phyloP scores from a whole-genome alignment of 2,113 vertebrate genomes.

The Odontesthes bonariensis region DNA sequence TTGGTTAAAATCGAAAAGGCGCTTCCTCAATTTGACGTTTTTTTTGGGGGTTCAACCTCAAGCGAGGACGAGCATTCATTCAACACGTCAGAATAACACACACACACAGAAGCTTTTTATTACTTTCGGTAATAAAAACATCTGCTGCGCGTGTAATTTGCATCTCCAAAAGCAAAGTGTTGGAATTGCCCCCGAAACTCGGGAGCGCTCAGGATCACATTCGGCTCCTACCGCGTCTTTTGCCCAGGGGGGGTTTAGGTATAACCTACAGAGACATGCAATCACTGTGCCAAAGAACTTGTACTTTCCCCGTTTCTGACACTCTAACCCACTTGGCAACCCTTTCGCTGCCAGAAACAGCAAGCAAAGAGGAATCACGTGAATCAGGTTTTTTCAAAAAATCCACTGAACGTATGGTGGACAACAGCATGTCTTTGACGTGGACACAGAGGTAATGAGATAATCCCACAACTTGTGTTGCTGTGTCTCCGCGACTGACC shows the following conservation, averaged over 20 bases:
- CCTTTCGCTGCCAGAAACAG: constrained; percentile 22
- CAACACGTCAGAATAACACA: too few relatives aligned
- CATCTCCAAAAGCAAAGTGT: too few relatives aligned
- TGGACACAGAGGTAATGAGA: constrained; percentile 16
- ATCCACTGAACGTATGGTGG: not conserved
- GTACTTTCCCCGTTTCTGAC: constrained; percentile 32
- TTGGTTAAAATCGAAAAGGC: too few relatives aligned
- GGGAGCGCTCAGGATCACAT: too few relatives aligned
- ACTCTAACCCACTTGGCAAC: constrained; percentile 44
- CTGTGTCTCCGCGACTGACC: not conserved
- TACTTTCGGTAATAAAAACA: too few relatives aligned
- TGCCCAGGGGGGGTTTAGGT: not conserved
- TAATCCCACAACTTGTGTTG: constrained; percentile 4
- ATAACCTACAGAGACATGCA: not conserved
- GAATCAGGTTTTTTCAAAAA: constrained; percentile 21
- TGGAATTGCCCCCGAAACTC: too few relatives aligned
- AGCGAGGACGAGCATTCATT: too few relatives aligned
- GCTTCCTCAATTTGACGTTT: too few relatives aligned
- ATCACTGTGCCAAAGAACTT: not conserved
- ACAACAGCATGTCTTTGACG: constrained; percentile 9
- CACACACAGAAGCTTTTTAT: too few relatives aligned
- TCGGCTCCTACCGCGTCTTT: not conserved
- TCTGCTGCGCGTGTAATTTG: too few relatives aligned
- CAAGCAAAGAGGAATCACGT: constrained; percentile 51
- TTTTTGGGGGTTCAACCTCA: not conserved